Base-by-base conservation (phyloP, 2,113 vertebrate species). In the Cyanocitta stelleri region DNA sequence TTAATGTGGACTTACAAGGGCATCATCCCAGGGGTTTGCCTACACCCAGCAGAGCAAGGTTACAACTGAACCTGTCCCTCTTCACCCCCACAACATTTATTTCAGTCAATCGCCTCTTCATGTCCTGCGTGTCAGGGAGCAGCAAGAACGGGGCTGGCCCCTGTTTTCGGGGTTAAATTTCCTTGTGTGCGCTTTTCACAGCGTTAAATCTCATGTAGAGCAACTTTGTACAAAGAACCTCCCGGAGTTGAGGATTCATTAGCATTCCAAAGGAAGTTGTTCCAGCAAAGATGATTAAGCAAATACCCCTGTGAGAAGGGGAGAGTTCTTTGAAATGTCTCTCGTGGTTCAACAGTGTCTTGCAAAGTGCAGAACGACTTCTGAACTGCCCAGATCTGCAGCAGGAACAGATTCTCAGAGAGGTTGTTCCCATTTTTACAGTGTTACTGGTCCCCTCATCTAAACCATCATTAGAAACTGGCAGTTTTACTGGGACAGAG, bases 201-300 rank as follows among this genome's bases (percentile, higher is more conserved):
- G 83, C 85, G 24, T 74, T 88, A 87, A 96, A 97, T 78, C 91
- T 67, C 79, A 71, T 89, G 90, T 71, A 62, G 54, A 87, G 77
- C 73, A 96, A 95, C 91, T 75, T 24, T 5, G 68, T 24, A 94
- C 77, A 89, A 94, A 93, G 84, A 90, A 81, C 85, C 88, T 94
- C 93, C 89, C 68, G 85, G 85, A 96, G 92, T 3, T 87, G 54
- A 56, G 93, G 81, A 37, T 52, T 95, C 91, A 97, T 97, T 95
- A 97, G 93, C 94, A 96, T 93, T 91, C 91, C 92, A 96, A 95
- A 95, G 87, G 72, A 96, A 85, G 76, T 87, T 91, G 96, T 92
- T 95, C 93, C 95, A 94, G 93, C 87, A 85, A 92, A 96, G 87
- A 93, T 84, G 91, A 96, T 96, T 91, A 93, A 83, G 23, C 74